Conservation (phyloP, 2,113 vertebrate genomes). For the Sarotherodon lohbergeri region DNA sequence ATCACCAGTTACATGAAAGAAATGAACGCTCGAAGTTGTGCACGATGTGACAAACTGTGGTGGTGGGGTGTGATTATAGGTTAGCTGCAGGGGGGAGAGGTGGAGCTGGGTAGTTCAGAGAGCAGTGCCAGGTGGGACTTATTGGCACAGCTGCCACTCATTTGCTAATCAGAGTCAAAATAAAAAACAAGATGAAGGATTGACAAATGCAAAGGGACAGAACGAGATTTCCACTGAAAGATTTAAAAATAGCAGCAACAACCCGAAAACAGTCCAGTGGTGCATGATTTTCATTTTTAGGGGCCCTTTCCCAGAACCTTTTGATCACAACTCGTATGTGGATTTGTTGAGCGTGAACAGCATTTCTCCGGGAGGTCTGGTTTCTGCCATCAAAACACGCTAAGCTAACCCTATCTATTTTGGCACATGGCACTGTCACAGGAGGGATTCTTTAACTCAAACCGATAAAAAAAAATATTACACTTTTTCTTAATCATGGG, state of each 20-base stretch:
- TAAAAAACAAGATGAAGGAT: neutral
- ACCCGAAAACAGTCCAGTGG: neutral
- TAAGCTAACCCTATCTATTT: neutral
- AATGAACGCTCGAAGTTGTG: rapidly evolving
- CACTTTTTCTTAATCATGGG: neutral
- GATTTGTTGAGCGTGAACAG: neutral
- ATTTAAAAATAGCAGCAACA: neutral
- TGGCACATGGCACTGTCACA: neutral
- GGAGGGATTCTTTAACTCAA: neutral
- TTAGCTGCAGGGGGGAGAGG: neutral
- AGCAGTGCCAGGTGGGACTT: neutral
- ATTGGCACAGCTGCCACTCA: neutral
- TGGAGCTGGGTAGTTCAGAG: neutral
- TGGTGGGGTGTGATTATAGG: neutral
- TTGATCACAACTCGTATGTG: neutral
- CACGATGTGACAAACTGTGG: neutral
- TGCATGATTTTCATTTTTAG: neutral
- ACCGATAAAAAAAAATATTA: neutral
- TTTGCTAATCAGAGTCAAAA: neutral
- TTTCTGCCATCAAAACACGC: neutral
- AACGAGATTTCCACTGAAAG: neutral
- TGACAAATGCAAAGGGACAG: neutral
- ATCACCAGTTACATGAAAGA: neutral
- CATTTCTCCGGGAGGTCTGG: neutral
- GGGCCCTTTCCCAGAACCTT: neutral